Conservation (phyloP, 2,888 invertebrate genomes). For the Ptycholaimellus sp. region DNA sequence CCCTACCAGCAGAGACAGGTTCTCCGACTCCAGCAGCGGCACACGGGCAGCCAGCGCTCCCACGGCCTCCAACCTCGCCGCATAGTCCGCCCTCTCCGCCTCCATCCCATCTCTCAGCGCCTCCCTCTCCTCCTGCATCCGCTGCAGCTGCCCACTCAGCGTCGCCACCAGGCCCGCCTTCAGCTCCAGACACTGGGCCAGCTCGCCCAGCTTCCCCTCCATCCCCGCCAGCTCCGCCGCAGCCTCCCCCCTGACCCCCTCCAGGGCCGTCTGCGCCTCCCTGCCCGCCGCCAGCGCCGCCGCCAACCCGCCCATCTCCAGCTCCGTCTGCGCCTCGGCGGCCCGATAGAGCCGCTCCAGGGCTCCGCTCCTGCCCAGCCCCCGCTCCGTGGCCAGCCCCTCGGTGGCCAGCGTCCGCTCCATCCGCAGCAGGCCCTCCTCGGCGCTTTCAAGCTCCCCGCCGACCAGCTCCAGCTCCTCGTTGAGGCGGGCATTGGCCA, state of each 20-base stretch:
- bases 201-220: constrained; percentile 16
- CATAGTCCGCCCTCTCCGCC: background rate
- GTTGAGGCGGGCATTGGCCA: too few relatives aligned
- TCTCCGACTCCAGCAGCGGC: constrained; percentile 2
- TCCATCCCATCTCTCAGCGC: background rate
- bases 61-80: constrained; percentile 1
- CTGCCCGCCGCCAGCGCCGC: too few relatives aligned
- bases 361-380: too few relatives aligned
- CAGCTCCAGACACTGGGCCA: constrained; percentile 16
- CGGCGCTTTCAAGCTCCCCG: constrained; percentile 7
- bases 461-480: constrained; percentile 9
- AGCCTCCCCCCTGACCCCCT: constrained; percentile 17
- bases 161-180: constrained; percentile 18
- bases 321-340: constrained; percentile 13
- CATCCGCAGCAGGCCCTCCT: constrained; percentile 6
- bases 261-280: too few relatives aligned
- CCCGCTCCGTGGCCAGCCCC: background rate
- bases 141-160: constrained; percentile 7
- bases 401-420: constrained; percentile 10
- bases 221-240: constrained; percentile 13
- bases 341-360: background rate
- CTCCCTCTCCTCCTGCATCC: background rate
- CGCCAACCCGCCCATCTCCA: too few relatives aligned
- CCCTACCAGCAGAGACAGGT: too few relatives aligned
- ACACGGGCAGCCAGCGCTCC: constrained; percentile 1